phyloP scores from a whole-genome alignment of 2,888 invertebrate genomes.

The Cerceris ruficornis region DNA sequence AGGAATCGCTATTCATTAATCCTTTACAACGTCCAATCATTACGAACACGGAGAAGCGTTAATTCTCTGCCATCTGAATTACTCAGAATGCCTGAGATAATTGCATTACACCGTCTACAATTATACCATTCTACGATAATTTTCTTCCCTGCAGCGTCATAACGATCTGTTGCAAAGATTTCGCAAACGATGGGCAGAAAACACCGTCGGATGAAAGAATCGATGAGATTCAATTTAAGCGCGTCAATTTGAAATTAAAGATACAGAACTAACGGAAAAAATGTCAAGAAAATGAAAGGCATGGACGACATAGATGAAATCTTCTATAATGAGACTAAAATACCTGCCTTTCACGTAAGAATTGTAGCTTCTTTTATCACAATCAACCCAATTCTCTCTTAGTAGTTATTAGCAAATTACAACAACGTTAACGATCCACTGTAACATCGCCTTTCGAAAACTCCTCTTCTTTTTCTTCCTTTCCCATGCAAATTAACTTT shows the following conservation, averaged over 20 bases:
- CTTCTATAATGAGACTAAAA: too few relatives aligned
- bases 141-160: background rate
- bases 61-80: background rate
- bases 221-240: too few relatives aligned
- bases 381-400: too few relatives aligned
- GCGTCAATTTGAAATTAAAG: too few relatives aligned
- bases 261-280: too few relatives aligned
- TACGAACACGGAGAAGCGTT: background rate
- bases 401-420: too few relatives aligned
- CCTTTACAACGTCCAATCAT: background rate
- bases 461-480: background rate
- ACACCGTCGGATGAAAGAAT: too few relatives aligned
- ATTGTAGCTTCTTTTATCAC: too few relatives aligned
- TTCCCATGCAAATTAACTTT: too few relatives aligned
- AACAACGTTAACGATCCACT: background rate
- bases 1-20: background rate
- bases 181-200: background rate
- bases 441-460: background rate
- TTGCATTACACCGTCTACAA: slow-evolving; percentile 15
- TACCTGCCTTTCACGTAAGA: too few relatives aligned
- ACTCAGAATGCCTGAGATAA: background rate
- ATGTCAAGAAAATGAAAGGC: too few relatives aligned
- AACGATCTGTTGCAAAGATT: slow-evolving; percentile 3
- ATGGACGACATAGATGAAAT: too few relatives aligned
- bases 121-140: background rate